phyloP scores from a whole-genome alignment of 2,888 invertebrate genomes.

The Callosobruchus maculatus region DNA sequence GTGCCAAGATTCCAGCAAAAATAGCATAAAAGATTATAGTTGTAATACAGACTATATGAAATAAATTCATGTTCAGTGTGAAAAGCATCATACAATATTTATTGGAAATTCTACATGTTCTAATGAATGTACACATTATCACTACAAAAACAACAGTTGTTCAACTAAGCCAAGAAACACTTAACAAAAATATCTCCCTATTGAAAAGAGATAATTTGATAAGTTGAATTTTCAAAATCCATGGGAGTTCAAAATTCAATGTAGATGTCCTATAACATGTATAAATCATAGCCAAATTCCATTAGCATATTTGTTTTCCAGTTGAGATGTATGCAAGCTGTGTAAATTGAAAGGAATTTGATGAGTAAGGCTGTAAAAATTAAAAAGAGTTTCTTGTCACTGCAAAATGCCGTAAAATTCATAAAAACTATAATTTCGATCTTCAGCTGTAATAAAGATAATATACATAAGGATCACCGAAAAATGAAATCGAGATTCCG shows the following conservation, averaged over 20 bases:
- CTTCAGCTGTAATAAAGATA: too few relatives aligned
- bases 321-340: too few relatives aligned
- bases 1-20: conserved; percentile 66
- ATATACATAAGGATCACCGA: too few relatives aligned
- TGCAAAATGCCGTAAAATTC: too few relatives aligned
- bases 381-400: neutral
- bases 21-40: conserved; percentile 42
- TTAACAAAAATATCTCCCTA: neutral
- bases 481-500: too few relatives aligned
- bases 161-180: neutral
- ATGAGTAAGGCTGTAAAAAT: neutral
- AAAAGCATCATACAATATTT: neutral
- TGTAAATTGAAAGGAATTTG: too few relatives aligned
- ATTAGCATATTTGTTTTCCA: too few relatives aligned
- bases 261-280: too few relatives aligned
- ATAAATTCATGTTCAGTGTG: neutral
- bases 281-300: too few relatives aligned
- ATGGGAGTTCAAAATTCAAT: neutral
- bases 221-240: neutral
- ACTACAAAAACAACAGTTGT: neutral
- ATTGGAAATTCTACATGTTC: neutral
- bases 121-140: neutral
- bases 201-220: neutral
- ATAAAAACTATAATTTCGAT: too few relatives aligned
- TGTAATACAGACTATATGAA: neutral